Evolutionary conservation across 53 echinoderm and acorn worm genomes (phyloP), one percentile per base, ranked within the genome.

Genomic region (Echinarachnius parma): DNA sequence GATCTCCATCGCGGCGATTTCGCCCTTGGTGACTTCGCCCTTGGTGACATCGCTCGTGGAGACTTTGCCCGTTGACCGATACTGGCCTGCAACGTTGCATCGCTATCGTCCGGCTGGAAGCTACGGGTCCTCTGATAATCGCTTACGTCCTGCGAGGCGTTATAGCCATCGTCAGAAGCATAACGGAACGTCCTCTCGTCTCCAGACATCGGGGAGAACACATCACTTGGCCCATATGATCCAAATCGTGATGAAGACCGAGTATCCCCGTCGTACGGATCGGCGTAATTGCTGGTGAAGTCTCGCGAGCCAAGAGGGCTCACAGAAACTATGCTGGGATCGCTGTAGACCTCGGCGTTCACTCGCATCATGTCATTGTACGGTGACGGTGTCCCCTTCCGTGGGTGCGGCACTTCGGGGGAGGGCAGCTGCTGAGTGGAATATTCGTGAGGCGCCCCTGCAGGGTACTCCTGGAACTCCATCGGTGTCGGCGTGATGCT

Each of bases 391-490:
- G n/a, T n/a, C 4, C 4, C 23, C 37, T 72, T 72, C 19, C 74
- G 39, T 9, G 74, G 56, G 42, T 72, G 74, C 22, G 74, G 74
- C 39, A 72, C 74, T 37, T 72, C 74, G 16, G 74, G 74, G n/a
- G 74, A 72, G 4, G 74, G 74, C 46, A 56, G 74, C 29, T 72
- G 74, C 42, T 72, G 74, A 0, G 74, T 56, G 14, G 74, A 56
- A 13, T 57, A 72, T 33, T 72, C 74, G 14, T 72, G 57, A 2
- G 74, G 57, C 27, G 74, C 74, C 2, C 74, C 74, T 0, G 74
- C 39, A 16, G 74, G 74, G 44, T 72, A 72, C 25, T 72, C 74
- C 57, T 72, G 74, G 74, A 72, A 72, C 28, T 72, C 74, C 74
- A 72, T 72, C 4, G 74, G 74, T 0, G 74, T 72, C 4, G 74